Percentiles rank a stretch among this genome's conserved stretches.
phyloP scores from a whole-genome alignment of 2,888 invertebrate species.

The Diloba caeruleocephala region DNA sequence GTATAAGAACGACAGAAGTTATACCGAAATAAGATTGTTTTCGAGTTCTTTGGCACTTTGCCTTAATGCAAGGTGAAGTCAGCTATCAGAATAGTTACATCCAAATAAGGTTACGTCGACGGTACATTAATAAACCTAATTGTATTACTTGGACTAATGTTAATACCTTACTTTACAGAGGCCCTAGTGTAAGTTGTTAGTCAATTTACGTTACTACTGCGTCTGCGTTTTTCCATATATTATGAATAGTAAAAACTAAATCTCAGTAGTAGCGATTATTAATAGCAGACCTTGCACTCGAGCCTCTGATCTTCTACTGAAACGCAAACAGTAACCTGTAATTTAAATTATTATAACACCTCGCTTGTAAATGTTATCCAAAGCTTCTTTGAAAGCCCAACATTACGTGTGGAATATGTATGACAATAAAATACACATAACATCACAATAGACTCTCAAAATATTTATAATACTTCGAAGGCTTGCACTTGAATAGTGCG shows the following conservation, averaged over 20 bases:
- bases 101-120: slow-evolving; percentile 8
- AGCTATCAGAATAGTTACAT: slow-evolving; percentile 16
- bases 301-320: too few species aligned
- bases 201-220: too few species aligned
- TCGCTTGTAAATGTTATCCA: slow-evolving; percentile 16
- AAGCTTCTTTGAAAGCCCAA: slow-evolving; percentile 22
- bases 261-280: too few species aligned
- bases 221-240: too few species aligned
- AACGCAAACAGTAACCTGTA: neutral
- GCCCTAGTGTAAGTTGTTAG: too few species aligned
- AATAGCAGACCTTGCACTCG: too few species aligned
- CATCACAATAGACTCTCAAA: slow-evolving; percentile 43
- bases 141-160: slow-evolving; percentile 5
- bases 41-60: slow-evolving; percentile 46
- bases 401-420: slow-evolving; percentile 31
- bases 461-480: slow-evolving; percentile 49
- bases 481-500: slow-evolving; percentile 63
- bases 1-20: slow-evolving; percentile 28
- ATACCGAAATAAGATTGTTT: slow-evolving; percentile 42
- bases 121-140: neutral
- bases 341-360: slow-evolving; percentile 15
- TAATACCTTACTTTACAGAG: neutral
- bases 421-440: slow-evolving; percentile 50
- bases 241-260: too few species aligned
- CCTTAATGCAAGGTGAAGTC: slow-evolving; percentile 39